Conservation (phyloP, 2,113 vertebrate genomes). For the Camelus bactrianus region DNA sequence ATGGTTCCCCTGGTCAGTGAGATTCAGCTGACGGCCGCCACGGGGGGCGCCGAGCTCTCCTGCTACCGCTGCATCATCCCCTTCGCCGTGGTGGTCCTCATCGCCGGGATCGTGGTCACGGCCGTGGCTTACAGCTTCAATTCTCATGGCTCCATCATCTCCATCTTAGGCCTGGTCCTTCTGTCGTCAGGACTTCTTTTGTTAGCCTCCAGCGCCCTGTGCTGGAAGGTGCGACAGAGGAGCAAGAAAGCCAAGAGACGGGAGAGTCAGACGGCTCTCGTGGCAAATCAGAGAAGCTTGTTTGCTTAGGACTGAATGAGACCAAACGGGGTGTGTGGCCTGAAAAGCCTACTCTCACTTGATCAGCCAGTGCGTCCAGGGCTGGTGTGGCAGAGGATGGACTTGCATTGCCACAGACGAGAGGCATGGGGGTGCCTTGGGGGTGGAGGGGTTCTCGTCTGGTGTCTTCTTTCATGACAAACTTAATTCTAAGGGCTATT, state of each 20-base stretch:
- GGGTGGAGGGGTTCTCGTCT: constrained; percentile 16
- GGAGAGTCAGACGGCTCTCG: constrained; percentile 95
- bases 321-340: background rate
- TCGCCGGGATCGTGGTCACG: constrained; percentile 94
- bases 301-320: constrained; percentile 85
- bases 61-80: constrained; percentile 98
- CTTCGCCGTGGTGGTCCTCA: constrained; percentile 97
- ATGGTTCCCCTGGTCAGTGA: constrained; percentile 93
- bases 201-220: constrained; percentile 91
- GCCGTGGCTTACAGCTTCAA: constrained; percentile 98
- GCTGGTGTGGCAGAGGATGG: background rate
- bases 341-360: background rate
- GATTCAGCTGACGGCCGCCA: constrained; percentile 94
- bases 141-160: constrained; percentile 98
- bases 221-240: constrained; percentile 93
- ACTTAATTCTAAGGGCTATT: constrained; percentile 72
- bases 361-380: background rate
- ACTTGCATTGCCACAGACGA: background rate
- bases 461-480: constrained; percentile 75
- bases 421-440: constrained; percentile 38
- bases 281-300: constrained; percentile 92
- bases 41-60: constrained; percentile 94
- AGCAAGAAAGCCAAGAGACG: constrained; percentile 93
- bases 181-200: constrained; percentile 92
- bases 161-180: constrained; percentile 94